phyloP scores from a whole-genome alignment of 1,140 invertebrate species.

The Aplysia californica region DNA sequence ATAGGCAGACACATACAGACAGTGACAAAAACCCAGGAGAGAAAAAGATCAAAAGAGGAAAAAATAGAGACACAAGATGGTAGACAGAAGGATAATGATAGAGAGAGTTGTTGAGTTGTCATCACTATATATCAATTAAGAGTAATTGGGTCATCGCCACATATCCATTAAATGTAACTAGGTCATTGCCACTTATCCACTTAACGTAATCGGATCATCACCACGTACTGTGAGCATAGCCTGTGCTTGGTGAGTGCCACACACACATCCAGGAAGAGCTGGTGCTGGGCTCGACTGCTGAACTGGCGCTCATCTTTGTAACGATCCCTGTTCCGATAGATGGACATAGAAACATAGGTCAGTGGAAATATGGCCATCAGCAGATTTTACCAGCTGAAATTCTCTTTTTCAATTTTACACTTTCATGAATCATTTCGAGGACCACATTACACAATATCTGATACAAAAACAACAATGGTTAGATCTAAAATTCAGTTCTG shows the following conservation, averaged over 20 bases:
- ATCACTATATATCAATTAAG: neutral
- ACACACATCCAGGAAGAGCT: conserved; percentile 57
- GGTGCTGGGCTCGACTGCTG: conserved; percentile 42
- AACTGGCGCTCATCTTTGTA: conserved; percentile 62
- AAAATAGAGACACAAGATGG: too few species aligned
- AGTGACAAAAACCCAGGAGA: too few species aligned
- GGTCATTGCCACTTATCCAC: neutral
- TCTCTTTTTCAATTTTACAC: too few species aligned
- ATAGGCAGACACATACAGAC: too few species aligned
- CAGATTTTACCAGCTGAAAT: neutral
- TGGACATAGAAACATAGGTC: conserved; percentile 44
- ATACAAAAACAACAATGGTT: neutral
- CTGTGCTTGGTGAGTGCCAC: conserved; percentile 56
- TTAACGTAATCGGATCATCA: too few species aligned
- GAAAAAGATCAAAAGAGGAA: too few species aligned
- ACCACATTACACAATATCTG: neutral
- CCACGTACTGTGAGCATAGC: conserved; percentile 57
- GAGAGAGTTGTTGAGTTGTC: too few species aligned
- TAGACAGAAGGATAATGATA: too few species aligned
- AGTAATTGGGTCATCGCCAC: neutral
- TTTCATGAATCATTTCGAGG: neutral
- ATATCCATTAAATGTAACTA: neutral
- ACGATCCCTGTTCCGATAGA: too few species aligned
- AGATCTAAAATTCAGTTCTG: neutral
- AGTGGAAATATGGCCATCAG: neutral